Conservation (phyloP, 1,140 invertebrate genomes). For the Zaprionus capensis region DNA sequence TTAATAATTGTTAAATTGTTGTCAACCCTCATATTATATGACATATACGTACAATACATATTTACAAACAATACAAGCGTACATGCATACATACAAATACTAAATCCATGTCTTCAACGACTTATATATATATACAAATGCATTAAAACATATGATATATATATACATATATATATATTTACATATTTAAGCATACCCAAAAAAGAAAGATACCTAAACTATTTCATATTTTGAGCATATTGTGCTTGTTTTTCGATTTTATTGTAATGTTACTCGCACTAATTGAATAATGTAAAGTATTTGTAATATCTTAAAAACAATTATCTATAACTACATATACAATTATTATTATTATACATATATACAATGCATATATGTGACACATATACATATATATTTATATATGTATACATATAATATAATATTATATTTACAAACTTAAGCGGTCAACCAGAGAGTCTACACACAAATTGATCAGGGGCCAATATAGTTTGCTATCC, state of each 20-base stretch:
- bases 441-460: constrained; percentile 33
- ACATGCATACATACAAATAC: constrained; percentile 27
- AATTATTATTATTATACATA: constrained; percentile 52
- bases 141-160: constrained; percentile 27
- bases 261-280: constrained; percentile 79
- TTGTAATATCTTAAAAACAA: constrained; percentile 54
- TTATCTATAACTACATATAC: constrained; percentile 52
- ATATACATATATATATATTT: constrained; percentile 34
- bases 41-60: constrained; percentile 31
- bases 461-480: constrained; percentile 22
- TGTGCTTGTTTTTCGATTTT: constrained; percentile 76
- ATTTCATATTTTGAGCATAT: constrained; percentile 71
- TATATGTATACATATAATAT: constrained; percentile 18
- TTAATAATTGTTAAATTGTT: constrained; percentile 29
- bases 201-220: constrained; percentile 55
- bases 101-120: constrained; percentile 25
- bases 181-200: constrained; percentile 54
- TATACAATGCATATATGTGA: constrained; percentile 28
- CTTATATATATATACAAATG: constrained; percentile 28
- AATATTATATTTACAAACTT: constrained; percentile 26
- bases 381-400: constrained; percentile 42
- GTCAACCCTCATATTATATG: constrained; percentile 26
- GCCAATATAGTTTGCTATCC: constrained; percentile 2
- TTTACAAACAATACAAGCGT: constrained; percentile 7
- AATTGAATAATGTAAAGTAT: constrained; percentile 66